Evolutionary conservation across 2,888 invertebrate species (phyloP), one percentile per base, ranked within the genome.

Genomic region (Drepanosiphum platanoidis): DNA sequence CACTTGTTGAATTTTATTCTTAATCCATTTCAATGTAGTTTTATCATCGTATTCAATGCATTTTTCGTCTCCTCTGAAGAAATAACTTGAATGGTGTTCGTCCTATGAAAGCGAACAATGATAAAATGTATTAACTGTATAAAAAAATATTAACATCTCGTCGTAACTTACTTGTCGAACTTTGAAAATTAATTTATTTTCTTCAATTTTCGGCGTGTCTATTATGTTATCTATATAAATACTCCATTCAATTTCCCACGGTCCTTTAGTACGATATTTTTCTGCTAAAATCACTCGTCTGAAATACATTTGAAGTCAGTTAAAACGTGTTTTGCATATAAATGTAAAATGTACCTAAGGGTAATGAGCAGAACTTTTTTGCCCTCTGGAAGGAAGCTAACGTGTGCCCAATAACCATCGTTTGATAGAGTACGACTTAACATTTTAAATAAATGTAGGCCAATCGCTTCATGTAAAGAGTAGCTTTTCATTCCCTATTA

Each of bases 231-330:
- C 93, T 78, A 95, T 91, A 86, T 93, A 92, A 34, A 94, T 92
- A 58, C 91, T 91, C 95, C 95, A 95, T 89, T 94, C 94, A 42
- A 94, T 91, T 88, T 93, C 94, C 94, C 95, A 95, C 13, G 93
- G 91, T 61, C 93, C 93, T 92, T 94, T 93, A 87, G 92, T 91
- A 88, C 92, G 90, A 88, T 93, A 93, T 88, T 94, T 93, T 87
- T 94, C 93, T 86, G 95, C 91, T 89, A 94, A 91, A 89, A 94
- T 92, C 86, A 95, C 91, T 89, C 94, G 94, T 88, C 95, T 95
- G 89, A 36, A 90, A 89, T 87, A 86, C 86, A 74, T 81, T 86
- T 58, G 52, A 61, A 74, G 64, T 30, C 30, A 64, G 9, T 70
- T 52, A 5, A 79, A 87, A 30, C 1, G 52, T 36, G n/a, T 36